A percentile compares a stretch with the other conserved stretches of the same genome.
phyloP scores from a whole-genome alignment of 2,797 vertebrate genomes.

The Myripristis jacobus region DNA sequence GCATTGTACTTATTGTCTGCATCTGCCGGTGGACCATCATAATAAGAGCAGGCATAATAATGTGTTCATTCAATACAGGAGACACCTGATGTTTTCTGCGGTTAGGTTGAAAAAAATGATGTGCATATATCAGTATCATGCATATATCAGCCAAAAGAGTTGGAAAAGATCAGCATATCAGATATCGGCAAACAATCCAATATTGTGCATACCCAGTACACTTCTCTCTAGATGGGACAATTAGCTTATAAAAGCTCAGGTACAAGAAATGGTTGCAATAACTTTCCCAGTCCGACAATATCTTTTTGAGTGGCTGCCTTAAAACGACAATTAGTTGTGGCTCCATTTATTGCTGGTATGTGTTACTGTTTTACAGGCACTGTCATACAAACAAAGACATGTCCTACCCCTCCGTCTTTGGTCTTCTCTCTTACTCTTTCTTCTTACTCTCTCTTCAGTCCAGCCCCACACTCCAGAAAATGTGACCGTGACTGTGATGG shows the following conservation, averaged over 20 bases:
- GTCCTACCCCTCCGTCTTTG: not conserved
- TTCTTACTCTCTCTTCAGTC: slow-evolving; percentile 78
- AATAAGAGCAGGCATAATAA: too few species aligned
- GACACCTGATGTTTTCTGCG: too few species aligned
- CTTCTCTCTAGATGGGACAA: not conserved
- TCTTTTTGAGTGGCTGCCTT: not conserved
- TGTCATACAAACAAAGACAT: not conserved
- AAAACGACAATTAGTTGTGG: not conserved
- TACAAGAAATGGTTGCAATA: not conserved
- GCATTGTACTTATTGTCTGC: too few species aligned
- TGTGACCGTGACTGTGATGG: slow-evolving; percentile 82
- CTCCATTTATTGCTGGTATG: not conserved
- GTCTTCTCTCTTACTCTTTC: not conserved
- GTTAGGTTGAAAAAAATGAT: too few species aligned
- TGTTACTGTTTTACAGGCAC: not conserved
- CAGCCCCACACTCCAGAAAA: slow-evolving; percentile 91
- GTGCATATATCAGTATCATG: too few species aligned
- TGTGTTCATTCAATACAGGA: too few species aligned
- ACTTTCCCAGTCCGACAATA: not conserved
- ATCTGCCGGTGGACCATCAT: too few species aligned
- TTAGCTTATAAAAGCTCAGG: not conserved
- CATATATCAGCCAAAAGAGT: too few species aligned
- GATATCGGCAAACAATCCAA: too few species aligned
- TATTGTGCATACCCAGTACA: too few species aligned
- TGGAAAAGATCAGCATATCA: too few species aligned